phyloP scores from a whole-genome alignment of 2,888 invertebrate genomes.

The Meteorus colon region DNA sequence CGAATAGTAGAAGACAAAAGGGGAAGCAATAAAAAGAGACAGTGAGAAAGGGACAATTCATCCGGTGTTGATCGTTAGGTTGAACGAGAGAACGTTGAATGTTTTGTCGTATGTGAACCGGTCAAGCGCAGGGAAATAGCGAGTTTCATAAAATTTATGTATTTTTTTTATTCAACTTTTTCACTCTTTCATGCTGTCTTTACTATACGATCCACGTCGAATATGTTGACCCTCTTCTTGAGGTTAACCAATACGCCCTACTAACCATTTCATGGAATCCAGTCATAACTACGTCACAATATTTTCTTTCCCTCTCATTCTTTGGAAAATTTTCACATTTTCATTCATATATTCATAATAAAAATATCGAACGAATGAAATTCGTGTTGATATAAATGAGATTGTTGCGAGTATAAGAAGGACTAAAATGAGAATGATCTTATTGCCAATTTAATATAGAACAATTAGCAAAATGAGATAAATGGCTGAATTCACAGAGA shows the following conservation, averaged over 20 bases:
- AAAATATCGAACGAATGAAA: too few species aligned
- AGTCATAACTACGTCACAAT: conserved; percentile 28
- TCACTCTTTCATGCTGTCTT: conserved; percentile 8
- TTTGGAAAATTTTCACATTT: not conserved
- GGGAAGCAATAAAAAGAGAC: conserved; percentile 27
- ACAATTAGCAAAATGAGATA: conserved; percentile 27
- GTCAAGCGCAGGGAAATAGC: conserved; percentile 25
- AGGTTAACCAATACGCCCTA: conserved; percentile 63
- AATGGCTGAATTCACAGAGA: not conserved
- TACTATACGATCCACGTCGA: conserved; percentile 58
- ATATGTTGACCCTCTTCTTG: conserved; percentile 64
- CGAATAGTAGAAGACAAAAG: conserved; percentile 24
- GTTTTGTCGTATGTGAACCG: conserved; percentile 30
- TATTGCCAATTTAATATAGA: conserved; percentile 5
- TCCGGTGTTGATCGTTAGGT: conserved; percentile 37
- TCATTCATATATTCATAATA: too few species aligned
- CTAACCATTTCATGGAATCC: conserved; percentile 63
- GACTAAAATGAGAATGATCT: not conserved
- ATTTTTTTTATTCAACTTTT: not conserved
- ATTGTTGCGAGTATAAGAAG: not conserved
- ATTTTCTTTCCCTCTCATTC: conserved; percentile 31
- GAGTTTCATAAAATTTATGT: not conserved
- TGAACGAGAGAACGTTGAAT: conserved; percentile 23
- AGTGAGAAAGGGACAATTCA: conserved; percentile 45
- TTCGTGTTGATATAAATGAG: too few species aligned